These are phyloP conservation scores for Hartigia nigra DNA, from an alignment of 2,888 invertebrate genomes.

Conservation along the genomic window DNA sequence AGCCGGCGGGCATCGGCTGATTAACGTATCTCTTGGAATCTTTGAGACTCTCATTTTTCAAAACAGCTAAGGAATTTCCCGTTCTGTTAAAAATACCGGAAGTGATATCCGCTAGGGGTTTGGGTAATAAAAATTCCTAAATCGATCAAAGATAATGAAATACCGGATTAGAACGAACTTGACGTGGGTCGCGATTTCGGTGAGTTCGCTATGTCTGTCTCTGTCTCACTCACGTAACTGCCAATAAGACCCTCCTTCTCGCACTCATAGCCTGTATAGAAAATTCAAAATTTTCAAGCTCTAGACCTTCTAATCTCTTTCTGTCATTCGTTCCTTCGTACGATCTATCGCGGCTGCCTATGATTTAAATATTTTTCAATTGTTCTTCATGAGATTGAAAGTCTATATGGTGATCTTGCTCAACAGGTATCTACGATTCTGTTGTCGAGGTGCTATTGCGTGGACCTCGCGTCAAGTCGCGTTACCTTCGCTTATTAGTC, in stretches of 20 bases:
- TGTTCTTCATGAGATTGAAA: neutral
- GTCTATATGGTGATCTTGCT: neutral
- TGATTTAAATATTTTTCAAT: neutral
- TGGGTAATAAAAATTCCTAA: neutral
- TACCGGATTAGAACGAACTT: neutral
- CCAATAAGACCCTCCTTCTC: neutral
- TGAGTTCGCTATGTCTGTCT: neutral
- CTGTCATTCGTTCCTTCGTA: neutral
- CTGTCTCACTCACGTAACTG: neutral
- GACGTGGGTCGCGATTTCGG: neutral
- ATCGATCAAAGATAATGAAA: neutral
- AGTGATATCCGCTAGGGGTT: neutral
- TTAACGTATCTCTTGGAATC: neutral
- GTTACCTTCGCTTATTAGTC: constrained; percentile 50
- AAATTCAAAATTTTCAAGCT: neutral
- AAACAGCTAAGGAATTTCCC: neutral
- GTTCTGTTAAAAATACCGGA: neutral
- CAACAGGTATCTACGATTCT: constrained; percentile 1
- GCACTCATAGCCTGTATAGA: neutral
- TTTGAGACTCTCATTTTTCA: neutral
- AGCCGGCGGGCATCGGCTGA: neutral
- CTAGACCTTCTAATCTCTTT: neutral
- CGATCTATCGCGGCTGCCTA: neutral
- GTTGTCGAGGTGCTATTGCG: neutral
- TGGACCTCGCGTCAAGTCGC: constrained; percentile 8